A percentile compares a stretch with the other conserved stretches of the same genome.
These are phyloP conservation scores for Cepaea nemoralis DNA, from an alignment of 1,140 invertebrate species.

Conservation along the genomic window DNA sequence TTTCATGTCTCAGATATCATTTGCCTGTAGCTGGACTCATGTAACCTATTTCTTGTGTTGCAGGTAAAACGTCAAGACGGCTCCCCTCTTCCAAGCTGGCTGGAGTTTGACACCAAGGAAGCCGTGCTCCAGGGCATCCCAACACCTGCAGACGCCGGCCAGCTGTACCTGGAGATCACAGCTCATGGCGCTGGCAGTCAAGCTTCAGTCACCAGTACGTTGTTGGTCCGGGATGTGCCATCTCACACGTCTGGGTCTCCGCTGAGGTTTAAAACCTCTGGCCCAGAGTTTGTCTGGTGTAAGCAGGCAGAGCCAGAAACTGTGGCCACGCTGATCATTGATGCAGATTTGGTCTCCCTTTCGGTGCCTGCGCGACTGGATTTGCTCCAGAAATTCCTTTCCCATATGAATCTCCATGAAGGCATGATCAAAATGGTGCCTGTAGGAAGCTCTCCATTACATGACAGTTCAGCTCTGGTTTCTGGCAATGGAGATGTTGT, in stretches of 20 bases:
- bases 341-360: slow-evolving; percentile 63
- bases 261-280: slow-evolving; percentile 40
- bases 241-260: slow-evolving; percentile 40
- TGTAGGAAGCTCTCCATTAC: slow-evolving; percentile 62
- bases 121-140: slow-evolving; percentile 76
- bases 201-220: slow-evolving; percentile 62
- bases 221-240: slow-evolving; percentile 55
- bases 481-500: slow-evolving; percentile 77
- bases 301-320: slow-evolving; percentile 64
- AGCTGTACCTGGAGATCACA: slow-evolving; percentile 76
- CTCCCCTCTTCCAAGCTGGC: slow-evolving; percentile 69
- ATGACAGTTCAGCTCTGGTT: slow-evolving; percentile 73
- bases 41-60: slow-evolving; percentile 40
- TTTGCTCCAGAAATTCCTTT: slow-evolving; percentile 57
- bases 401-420: slow-evolving; percentile 59
- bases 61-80: slow-evolving; percentile 70
- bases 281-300: slow-evolving; percentile 60
- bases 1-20: too few species aligned
- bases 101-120: slow-evolving; percentile 67
- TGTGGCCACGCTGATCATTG: slow-evolving; percentile 66
- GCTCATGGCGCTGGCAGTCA: slow-evolving; percentile 51
- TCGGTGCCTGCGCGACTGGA: slow-evolving; percentile 51
- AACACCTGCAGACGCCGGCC: slow-evolving; percentile 74
- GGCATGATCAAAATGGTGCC: slow-evolving; percentile 73
- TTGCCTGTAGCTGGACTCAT: too few species aligned